These are phyloP conservation scores for Cherax destructor DNA, from an alignment of 1,140 invertebrate genomes.

Conservation along the genomic window DNA sequence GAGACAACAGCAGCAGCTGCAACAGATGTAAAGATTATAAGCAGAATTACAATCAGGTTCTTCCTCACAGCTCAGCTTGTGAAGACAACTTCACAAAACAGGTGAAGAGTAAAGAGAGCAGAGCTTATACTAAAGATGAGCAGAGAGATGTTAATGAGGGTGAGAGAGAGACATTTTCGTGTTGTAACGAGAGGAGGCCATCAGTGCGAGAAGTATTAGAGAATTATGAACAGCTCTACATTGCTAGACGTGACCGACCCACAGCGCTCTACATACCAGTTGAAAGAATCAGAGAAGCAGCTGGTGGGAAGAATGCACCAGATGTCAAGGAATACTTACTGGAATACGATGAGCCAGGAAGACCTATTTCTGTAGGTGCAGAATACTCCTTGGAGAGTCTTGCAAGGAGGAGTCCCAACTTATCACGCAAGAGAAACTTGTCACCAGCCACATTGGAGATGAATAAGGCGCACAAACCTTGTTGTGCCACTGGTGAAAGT, in stretches of 20 bases:
- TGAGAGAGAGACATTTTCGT: not conserved
- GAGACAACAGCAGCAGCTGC: not conserved
- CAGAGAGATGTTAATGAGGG: not conserved
- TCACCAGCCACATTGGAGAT: not conserved
- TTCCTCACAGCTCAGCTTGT: not conserved
- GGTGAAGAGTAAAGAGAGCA: not conserved
- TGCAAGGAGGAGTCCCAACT: not conserved
- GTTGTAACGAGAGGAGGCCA: slow-evolving; percentile 11
- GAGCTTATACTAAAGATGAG: not conserved
- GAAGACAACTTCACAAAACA: not conserved
- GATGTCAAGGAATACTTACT: slow-evolving; percentile 26
- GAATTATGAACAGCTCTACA: slow-evolving; percentile 25
- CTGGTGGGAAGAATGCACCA: not conserved
- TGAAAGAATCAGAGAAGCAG: not conserved
- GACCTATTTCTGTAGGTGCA: slow-evolving; percentile 13
- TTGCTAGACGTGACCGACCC: slow-evolving; percentile 18
- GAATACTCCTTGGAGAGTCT: not conserved
- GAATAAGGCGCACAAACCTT: not conserved
- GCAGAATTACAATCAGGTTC: not conserved
- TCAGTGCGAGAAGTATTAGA: slow-evolving; percentile 14
- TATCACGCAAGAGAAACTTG: slow-evolving; percentile 19
- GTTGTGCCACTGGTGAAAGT: not conserved
- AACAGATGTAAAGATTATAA: not conserved
- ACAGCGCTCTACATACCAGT: slow-evolving; percentile 32
- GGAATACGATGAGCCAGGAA: slow-evolving; percentile 47